A percentile compares a stretch with the other conserved stretches of the same genome.
phyloP scores from a whole-genome alignment of 2,113 vertebrate species.

The Sapayoa aenigma region DNA sequence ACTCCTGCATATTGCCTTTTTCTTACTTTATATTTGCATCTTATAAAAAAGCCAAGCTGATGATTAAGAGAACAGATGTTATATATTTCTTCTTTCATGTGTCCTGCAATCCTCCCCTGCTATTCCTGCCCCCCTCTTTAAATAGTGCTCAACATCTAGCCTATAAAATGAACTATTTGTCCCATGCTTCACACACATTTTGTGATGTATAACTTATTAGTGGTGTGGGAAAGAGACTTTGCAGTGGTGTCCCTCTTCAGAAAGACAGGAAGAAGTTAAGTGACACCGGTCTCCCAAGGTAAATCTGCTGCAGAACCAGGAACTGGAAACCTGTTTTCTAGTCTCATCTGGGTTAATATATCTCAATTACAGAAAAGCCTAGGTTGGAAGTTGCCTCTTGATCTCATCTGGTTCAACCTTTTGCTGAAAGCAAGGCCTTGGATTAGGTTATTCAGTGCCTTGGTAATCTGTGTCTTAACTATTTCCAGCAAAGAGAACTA shows the following conservation, averaged over 20 bases:
- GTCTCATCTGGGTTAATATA: background rate
- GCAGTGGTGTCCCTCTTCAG: background rate
- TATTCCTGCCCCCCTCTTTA: background rate
- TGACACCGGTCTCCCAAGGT: background rate
- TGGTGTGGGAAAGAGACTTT: background rate
- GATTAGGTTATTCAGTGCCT: background rate
- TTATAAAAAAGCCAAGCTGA: background rate
- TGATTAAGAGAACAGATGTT: background rate
- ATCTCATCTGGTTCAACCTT: background rate
- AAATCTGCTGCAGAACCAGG: background rate
- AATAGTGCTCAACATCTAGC: background rate
- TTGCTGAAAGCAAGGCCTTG: background rate
- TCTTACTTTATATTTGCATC: background rate
- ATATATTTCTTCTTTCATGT: background rate
- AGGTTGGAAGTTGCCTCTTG: background rate
- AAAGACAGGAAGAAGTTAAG: background rate
- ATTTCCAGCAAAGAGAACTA: background rate
- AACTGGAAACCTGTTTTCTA: background rate
- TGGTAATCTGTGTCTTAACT: background rate
- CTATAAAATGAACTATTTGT: background rate
- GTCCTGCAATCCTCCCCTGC: background rate
- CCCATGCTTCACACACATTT: background rate
- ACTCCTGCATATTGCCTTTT: background rate
- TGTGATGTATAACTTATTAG: background rate
- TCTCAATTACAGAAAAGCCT: background rate